phyloP scores from a whole-genome alignment of 2,888 invertebrate species.

The Ornithoptera alexandrae region DNA sequence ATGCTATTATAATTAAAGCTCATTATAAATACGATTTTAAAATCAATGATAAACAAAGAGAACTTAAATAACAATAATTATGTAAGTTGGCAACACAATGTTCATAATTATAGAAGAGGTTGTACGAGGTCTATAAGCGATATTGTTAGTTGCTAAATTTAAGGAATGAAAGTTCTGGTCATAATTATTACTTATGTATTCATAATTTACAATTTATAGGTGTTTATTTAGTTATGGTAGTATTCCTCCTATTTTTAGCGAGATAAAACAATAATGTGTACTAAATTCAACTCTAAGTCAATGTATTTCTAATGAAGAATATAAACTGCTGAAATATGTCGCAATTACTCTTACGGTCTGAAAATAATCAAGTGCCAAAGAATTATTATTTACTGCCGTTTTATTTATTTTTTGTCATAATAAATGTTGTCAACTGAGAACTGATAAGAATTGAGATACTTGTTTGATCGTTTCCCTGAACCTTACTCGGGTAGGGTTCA shows the following conservation, averaged over 20 bases:
- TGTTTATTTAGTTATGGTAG: neutral
- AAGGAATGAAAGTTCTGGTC: neutral
- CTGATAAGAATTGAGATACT: too few species aligned
- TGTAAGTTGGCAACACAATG: constrained; percentile 20
- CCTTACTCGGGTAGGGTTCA: too few species aligned
- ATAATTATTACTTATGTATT: neutral
- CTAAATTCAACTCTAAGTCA: too few species aligned
- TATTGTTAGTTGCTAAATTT: constrained; percentile 27
- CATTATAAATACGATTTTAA: constrained; percentile 4
- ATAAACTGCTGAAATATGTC: too few species aligned
- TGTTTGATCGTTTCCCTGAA: too few species aligned
- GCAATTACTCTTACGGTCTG: too few species aligned
- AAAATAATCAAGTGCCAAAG: too few species aligned
- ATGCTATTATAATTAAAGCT: neutral
- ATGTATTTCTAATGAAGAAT: too few species aligned
- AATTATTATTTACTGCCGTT: too few species aligned
- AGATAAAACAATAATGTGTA: too few species aligned
- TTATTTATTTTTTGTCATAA: too few species aligned
- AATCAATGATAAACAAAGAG: constrained; percentile 16
- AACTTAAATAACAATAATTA: constrained; percentile 30
- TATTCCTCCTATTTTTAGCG: neutral
- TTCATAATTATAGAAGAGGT: constrained; percentile 33
- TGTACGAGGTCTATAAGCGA: constrained; percentile 36
- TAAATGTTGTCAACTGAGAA: too few species aligned
- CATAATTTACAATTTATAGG: neutral